A percentile compares a stretch with the other conserved stretches of the same genome.
Conservation (phyloP, 2,888 invertebrate species). For the Heliconius erato region DNA sequence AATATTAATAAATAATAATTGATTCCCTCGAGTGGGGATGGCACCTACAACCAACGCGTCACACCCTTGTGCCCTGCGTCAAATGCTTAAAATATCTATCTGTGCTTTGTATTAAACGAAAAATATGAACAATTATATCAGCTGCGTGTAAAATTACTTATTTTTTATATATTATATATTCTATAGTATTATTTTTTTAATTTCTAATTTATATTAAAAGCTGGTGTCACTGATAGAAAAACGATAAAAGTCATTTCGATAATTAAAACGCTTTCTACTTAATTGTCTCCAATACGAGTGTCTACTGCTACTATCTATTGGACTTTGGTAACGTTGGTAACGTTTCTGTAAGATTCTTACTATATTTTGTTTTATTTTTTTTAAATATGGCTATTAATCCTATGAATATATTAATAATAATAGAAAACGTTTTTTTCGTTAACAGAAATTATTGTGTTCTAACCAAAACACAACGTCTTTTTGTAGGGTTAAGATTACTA, state of each 20-base stretch:
- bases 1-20: too few relatives aligned
- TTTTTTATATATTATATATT: too few relatives aligned
- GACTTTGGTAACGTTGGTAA: not conserved
- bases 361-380: not conserved
- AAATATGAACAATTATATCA: too few relatives aligned
- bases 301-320: constrained; percentile 42
- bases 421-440: constrained; percentile 9
- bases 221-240: not conserved
- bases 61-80: too few relatives aligned
- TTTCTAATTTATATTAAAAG: not conserved
- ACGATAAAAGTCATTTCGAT: not conserved
- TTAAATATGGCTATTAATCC: not conserved
- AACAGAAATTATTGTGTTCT: constrained; percentile 12
- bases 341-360: not conserved
- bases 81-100: not conserved
- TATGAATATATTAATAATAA: constrained; percentile 9
- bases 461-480: not conserved
- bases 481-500: not conserved
- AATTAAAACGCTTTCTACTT: constrained; percentile 23
- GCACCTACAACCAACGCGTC: too few relatives aligned
- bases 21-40: too few relatives aligned
- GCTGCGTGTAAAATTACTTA: too few relatives aligned
- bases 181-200: not conserved
- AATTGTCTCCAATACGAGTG: not conserved
- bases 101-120: not conserved